phyloP scores from a whole-genome alignment of 1,140 invertebrate genomes.

The Lepidurus arcticus region DNA sequence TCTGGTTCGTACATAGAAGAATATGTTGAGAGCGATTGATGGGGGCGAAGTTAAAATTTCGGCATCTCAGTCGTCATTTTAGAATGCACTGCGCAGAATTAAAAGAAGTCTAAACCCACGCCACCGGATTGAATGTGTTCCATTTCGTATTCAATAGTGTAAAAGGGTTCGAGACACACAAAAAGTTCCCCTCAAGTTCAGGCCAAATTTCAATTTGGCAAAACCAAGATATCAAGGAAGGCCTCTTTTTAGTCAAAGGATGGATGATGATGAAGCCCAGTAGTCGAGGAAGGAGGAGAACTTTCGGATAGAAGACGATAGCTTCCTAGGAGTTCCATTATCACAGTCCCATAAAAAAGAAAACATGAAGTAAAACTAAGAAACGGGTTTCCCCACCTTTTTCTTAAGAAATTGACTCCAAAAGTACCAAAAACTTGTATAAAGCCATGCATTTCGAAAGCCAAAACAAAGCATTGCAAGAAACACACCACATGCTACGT shows the following conservation, averaged over 20 bases:
- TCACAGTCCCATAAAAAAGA: slow-evolving; percentile 4
- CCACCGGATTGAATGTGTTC: background rate
- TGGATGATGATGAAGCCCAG: background rate
- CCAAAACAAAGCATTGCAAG: background rate
- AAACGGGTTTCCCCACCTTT: background rate
- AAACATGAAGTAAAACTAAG: slow-evolving; percentile 1
- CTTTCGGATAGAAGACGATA: slow-evolving; percentile 8
- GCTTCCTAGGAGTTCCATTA: background rate
- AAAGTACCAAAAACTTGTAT: background rate
- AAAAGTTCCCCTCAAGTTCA: background rate
- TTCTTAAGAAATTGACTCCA: background rate
- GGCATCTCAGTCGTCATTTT: background rate
- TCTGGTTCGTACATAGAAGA: background rate
- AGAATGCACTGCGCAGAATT: slow-evolving; percentile 5
- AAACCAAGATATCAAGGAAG: slow-evolving; percentile 7
- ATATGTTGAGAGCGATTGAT: background rate
- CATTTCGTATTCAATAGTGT: background rate
- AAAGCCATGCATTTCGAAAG: background rate
- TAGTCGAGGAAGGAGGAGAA: background rate
- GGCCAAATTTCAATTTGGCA: background rate
- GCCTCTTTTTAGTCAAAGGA: slow-evolving; percentile 17
- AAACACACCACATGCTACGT: background rate
- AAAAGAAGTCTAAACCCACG: background rate
- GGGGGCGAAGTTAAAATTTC: background rate
- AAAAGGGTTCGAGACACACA: background rate